Base-by-base conservation (phyloP, 2,797 vertebrate species). In the Takifugu rubripes region DNA sequence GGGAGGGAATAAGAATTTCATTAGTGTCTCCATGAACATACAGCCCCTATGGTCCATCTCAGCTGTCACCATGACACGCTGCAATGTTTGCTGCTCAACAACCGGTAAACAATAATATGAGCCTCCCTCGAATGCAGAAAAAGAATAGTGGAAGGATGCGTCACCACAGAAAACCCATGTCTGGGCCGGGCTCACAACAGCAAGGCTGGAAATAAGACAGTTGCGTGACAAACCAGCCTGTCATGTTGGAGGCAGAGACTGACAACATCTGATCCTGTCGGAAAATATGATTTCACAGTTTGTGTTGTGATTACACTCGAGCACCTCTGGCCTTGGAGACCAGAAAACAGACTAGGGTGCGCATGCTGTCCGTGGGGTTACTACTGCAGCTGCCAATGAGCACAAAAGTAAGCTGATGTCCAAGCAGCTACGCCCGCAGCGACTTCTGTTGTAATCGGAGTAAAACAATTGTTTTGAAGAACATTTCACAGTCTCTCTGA, bases 401-500 rank as follows among this genome's bases (percentile, higher is more conserved):
- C 56, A 68, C 52, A 47, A 49, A 54, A 61, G 54, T 48, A 63
- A 72, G 47, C 57, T 36, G 0, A 59, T 52, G 47, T 72, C 61
- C 46, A 60, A 66, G 61, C 65, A 29, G 60, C 61, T 63, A 33
- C 14, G 57, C 68, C 81, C 59, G 65, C 65, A 66, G 65, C 52
- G 71, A 66, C 77, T 80, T 59, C 57, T 71, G 27, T 55, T 72
- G 74, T 74, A 61, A 79, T 75, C 75, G 49, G 59, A 55, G 16
- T 65, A 52, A 53, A 60, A 57, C 52, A 57, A 64, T 62, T 74
- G 70, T 65, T 82, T 61, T 54, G 33, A 63, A 68, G 36, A 75
- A 77, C 59, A 64, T 66, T 74, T 75, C 69, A 78, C 44, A 63
- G 62, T 75, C 75, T 78, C 68, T 83, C 76, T 79, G 59, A 78